Conservation (phyloP, 2,797 vertebrate species). For the Uromys caudimaculatus region DNA sequence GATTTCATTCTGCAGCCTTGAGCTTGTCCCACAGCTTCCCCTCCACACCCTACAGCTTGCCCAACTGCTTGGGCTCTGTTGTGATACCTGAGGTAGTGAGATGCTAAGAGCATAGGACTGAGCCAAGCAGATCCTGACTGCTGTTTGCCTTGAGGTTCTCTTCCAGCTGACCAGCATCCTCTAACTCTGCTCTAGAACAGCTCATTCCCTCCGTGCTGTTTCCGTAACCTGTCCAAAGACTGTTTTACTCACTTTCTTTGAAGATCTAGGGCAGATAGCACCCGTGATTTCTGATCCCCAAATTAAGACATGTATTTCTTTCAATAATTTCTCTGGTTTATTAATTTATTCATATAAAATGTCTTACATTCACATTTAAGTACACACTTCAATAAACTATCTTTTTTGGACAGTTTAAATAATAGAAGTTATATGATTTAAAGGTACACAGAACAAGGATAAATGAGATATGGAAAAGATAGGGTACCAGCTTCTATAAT, state of each 20-base stretch:
- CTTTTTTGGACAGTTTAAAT: constrained; percentile 53
- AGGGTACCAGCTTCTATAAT: neutral
- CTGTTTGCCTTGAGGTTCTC: constrained; percentile 9
- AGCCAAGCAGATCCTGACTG: neutral
- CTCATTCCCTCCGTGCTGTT: neutral
- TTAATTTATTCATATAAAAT: constrained; percentile 25
- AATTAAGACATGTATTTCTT: constrained; percentile 47
- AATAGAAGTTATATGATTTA: constrained; percentile 32
- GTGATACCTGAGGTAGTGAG: neutral
- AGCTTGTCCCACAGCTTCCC: neutral
- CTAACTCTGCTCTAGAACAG: neutral
- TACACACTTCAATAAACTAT: constrained; percentile 51
- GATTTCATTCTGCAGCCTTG: constrained; percentile 20
- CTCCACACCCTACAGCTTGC: neutral
- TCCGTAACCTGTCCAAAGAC: neutral
- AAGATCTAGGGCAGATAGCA: neutral
- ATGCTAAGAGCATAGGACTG: neutral
- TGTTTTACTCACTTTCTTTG: constrained; percentile 25
- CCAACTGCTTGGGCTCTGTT: neutral
- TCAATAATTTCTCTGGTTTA: constrained; percentile 37
- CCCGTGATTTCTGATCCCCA: neutral
- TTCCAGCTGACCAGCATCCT: neutral
- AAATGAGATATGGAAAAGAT: neutral
- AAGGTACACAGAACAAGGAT: constrained; percentile 29
- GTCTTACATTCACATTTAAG: constrained; percentile 29